Evolutionary conservation across 2,113 vertebrate species (phyloP).

Genomic region (Bettongia penicillata): DNA sequence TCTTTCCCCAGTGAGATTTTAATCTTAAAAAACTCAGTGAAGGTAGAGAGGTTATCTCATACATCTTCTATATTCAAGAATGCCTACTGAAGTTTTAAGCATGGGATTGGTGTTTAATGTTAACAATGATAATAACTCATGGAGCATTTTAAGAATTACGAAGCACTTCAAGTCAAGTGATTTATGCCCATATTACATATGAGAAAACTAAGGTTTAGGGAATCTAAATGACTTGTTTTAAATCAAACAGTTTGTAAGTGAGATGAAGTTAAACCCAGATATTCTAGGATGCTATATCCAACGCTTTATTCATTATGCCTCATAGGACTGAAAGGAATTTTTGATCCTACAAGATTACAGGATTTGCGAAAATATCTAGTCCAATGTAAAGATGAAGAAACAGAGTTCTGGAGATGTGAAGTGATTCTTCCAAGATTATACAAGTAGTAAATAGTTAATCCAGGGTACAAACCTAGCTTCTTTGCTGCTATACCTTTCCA

Average conservation of each 20-base stretch:
- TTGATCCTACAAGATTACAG: neutral
- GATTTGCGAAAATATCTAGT: neutral
- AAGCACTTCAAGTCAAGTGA: neutral
- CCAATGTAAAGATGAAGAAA: neutral
- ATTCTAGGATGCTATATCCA: neutral
- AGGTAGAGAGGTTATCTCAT: neutral
- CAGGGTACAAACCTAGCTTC: neutral
- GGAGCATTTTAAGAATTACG: neutral
- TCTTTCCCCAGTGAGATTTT: constrained; percentile 6
- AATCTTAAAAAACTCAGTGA: constrained; percentile 17
- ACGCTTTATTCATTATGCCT: neutral
- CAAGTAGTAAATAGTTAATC: neutral
- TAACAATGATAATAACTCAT: neutral
- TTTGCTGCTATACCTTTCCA: neutral
- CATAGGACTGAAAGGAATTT: neutral
- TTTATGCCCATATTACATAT: neutral
- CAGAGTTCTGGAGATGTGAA: neutral
- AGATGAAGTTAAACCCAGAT: neutral
- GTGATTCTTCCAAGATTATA: neutral
- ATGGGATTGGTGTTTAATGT: neutral
- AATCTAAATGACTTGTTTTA: neutral
- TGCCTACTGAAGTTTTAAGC: neutral
- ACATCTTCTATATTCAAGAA: neutral
- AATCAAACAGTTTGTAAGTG: neutral
- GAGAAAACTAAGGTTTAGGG: neutral